A percentile compares a stretch with the other conserved stretches of the same genome.
Conservation (phyloP, 2,888 invertebrate genomes). For the Coleophora deauratella region DNA sequence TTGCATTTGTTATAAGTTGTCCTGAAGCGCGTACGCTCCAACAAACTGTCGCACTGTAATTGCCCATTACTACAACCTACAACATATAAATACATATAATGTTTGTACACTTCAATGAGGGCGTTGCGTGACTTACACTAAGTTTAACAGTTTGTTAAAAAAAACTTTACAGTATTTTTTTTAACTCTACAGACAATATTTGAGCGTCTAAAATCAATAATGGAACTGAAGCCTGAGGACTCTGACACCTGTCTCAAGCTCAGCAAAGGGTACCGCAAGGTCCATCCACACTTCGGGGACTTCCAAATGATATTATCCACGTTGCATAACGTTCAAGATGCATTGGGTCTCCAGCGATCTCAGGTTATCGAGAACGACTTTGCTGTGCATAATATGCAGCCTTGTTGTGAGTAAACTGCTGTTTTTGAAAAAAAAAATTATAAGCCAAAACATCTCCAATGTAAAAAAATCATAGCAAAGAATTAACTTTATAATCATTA, state of each 20-base stretch:
- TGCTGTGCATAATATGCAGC: neutral
- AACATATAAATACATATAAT: neutral
- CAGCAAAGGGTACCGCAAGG: conserved; percentile 31
- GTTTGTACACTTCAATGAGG: neutral
- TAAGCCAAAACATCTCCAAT: neutral
- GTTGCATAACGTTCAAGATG: conserved; percentile 36
- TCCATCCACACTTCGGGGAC: conserved; percentile 47
- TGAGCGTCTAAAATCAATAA: conserved; percentile 29
- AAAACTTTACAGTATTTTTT: neutral
- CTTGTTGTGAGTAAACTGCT: conserved; percentile 17
- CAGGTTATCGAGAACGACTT: conserved; percentile 33
- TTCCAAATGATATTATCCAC: conserved; percentile 41
- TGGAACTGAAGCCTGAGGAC: conserved; percentile 8
- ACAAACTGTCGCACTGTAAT: neutral
- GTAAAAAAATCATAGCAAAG: neutral
- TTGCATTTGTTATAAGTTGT: neutral
- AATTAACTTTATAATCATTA: neutral
- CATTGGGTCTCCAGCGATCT: conserved; percentile 22
- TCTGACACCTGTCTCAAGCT: conserved; percentile 22
- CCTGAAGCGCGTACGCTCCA: no score
- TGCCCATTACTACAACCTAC: neutral
- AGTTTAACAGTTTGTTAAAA: neutral
- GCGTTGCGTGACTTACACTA: neutral
- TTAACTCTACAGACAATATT: conserved; percentile 28
- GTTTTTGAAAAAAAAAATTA: neutral